A percentile compares a stretch with the other conserved stretches of the same genome.
Conservation (phyloP, 2,113 vertebrate genomes). For the Hippopotamus amphibius region DNA sequence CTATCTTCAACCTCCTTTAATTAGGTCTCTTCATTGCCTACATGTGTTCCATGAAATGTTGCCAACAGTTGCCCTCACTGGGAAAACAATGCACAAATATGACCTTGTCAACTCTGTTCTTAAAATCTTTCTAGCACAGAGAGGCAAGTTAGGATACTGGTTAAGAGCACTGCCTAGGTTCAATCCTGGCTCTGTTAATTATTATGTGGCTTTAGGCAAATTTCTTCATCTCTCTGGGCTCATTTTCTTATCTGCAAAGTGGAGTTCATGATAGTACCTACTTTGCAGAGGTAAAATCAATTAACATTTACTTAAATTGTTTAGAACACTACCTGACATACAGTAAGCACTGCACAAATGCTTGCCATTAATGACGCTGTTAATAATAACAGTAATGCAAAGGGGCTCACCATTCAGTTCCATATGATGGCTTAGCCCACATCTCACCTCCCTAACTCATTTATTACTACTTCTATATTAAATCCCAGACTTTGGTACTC, state of each 20-base stretch:
- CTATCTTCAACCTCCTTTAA: neutral
- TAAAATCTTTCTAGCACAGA: neutral
- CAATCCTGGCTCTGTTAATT: neutral
- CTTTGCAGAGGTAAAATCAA: neutral
- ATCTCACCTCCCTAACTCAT: neutral
- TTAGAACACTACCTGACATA: neutral
- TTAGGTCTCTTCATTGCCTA: neutral
- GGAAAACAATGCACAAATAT: neutral
- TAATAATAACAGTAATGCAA: neutral
- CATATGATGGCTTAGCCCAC: neutral
- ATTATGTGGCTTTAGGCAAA: neutral
- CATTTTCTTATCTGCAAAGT: neutral
- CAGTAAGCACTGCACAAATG: neutral
- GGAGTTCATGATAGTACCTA: neutral
- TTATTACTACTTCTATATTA: neutral
- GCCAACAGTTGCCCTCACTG: neutral
- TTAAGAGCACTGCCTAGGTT: neutral
- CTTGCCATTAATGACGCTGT: neutral
- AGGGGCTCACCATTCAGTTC: neutral
- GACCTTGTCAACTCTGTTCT: neutral
- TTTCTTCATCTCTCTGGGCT: neutral
- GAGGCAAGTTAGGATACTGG: neutral
- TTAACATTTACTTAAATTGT: neutral
- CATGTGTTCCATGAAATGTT: neutral
- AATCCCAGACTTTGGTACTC: neutral